Evolutionary conservation across 2,888 invertebrate genomes (phyloP).

Genomic region (Rotaria macrura): DNA sequence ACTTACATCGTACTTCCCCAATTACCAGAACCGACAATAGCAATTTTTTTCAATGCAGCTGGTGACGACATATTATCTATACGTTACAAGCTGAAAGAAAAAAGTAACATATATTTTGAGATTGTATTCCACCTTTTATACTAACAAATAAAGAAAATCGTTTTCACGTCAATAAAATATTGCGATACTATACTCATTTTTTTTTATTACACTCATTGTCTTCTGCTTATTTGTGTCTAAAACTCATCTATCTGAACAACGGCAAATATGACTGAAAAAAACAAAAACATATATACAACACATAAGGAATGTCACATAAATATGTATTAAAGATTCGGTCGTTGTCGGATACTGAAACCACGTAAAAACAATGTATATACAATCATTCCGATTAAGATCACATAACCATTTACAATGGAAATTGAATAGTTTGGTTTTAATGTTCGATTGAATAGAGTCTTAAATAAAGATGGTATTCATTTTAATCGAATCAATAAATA

Average conservation of each 20-base stretch:
- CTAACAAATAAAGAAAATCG: no score
- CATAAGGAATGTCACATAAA: neutral
- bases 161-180: no score
- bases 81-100: no score
- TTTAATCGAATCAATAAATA: neutral
- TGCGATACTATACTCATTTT: neutral
- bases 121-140: no score
- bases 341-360: no score
- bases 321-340: neutral
- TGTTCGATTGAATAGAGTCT: neutral
- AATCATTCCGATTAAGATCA: neutral
- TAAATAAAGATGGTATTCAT: neutral
- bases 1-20: slow-evolving; percentile 38
- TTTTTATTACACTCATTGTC: neutral
- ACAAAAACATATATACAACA: neutral
- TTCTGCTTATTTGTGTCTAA: neutral
- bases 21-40: slow-evolving; percentile 47
- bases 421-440: neutral
- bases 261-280: neutral
- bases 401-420: neutral
- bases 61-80: no score
- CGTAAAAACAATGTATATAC: neutral
- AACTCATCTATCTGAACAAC: neutral
- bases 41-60: neutral
- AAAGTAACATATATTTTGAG: no score